Base-by-base conservation (phyloP, 2,888 invertebrate species). In the Macrosiphum euphorbiae region DNA sequence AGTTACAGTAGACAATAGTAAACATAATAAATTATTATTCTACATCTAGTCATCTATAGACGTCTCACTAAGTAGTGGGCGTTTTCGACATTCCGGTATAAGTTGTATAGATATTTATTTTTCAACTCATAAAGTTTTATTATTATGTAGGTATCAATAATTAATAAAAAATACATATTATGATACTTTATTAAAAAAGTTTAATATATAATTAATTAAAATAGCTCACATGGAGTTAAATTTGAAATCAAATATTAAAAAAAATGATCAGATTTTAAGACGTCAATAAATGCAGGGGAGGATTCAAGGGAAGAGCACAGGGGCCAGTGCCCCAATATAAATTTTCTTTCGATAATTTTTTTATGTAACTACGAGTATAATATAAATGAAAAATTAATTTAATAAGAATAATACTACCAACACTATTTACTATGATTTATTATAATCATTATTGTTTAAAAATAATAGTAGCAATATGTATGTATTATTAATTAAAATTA, bases 11-110 rank as follows among this genome's bases (percentile, higher is more conserved):
- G 20, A 47, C n/a, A 61, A 47, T 67, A 90, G n/a, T 26, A 55
- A 28, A 28, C 52, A 88, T 44, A 10, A n/a, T 7, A n/a, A 28
- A 16, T 50, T 67, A 61, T 67, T 67, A 67, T 91, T n/a, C 10
- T 47, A 85, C 44, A n/a, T 58, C 58, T 58, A 91, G 47, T 91
- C 58, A 91, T 85, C 24, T 86, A 55, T 41, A n/a, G n/a, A n/a
- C n/a, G n/a, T n/a, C n/a, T 91, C 91, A 91, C 10, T 44, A 85
- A 24, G 20, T 58, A 85, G n/a, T 84, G 28, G 26, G 90, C 52
- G 52, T 52, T 84, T 50, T 78, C 55, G 0, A 61, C 26, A 3
- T 5, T n/a, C 3, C 67, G 2, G n/a, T 67, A 5, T 61, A 67
- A 67, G n/a, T 67, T n/a, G 13, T 67, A 67, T n/a, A 67, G 16